These are phyloP conservation scores for Tauraco hartlaubi DNA, from an alignment of 2,797 vertebrate genomes.

Conservation along the genomic window DNA sequence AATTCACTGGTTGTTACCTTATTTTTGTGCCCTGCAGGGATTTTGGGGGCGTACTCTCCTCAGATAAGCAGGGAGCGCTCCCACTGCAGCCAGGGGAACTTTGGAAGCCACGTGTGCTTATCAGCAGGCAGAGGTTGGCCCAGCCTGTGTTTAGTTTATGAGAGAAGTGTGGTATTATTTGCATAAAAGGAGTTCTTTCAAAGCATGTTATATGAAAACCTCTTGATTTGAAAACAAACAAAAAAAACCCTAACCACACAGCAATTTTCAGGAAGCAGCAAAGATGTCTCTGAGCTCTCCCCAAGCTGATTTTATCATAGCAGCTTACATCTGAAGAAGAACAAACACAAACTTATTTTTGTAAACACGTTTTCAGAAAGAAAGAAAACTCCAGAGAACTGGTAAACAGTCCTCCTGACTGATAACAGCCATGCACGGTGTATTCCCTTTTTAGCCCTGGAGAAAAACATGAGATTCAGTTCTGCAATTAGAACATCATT, in stretches of 20 bases:
- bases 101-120: neutral
- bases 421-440: neutral
- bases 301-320: neutral
- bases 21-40: constrained; percentile 15
- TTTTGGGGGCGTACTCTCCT: neutral
- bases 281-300: neutral
- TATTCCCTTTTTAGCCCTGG: neutral
- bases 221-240: constrained; percentile 29
- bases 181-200: constrained; percentile 30
- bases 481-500: neutral
- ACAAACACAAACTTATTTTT: constrained; percentile 27
- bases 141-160: neutral
- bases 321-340: constrained; percentile 33
- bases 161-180: constrained; percentile 17
- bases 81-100: neutral
- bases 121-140: constrained; percentile 12
- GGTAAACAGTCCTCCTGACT: neutral
- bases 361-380: neutral
- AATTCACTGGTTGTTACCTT: constrained; percentile 52
- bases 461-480: neutral
- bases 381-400: constrained; percentile 1
- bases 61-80: constrained; percentile 31
- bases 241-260: neutral
- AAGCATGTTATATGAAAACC: constrained; percentile 17
- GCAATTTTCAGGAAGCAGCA: constrained; percentile 34